Base-by-base conservation (phyloP, 2,888 invertebrate genomes). In the Xylota sylvarum region DNA sequence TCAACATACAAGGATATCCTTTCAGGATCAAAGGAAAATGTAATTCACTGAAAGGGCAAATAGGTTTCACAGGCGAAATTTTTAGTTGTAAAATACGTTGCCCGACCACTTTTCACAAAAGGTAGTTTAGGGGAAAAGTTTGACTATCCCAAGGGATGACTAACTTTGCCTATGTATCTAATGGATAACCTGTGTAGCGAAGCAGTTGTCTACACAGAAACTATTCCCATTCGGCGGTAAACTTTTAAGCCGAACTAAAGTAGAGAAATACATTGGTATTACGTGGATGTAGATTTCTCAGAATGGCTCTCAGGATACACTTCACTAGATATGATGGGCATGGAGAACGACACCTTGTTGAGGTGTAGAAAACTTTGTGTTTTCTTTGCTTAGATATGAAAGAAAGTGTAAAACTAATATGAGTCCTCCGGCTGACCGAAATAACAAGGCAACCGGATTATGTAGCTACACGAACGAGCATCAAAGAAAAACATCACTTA, bases 211-310 rank as follows among this genome's bases (percentile, higher is more conserved):
- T 80, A 67, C 70, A 72, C 60, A 17, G 43, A 46, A 85, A 85
- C 85, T 85, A 72, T 85, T 80, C 85, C 80, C 85, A 48, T 80
- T 76, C 14, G 80, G 85, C 50, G 55, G 76, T 80, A 76, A 85
- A 80, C 69, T 80, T 70, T 85, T 50, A 80, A 85, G 76, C 65
- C 67, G 27, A 69, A 69, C 69, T 50, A n/a, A 58, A 84, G 56
- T 69, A 78, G 56, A 40, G 40, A 67, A 76, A 82, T 64, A 40
- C 69, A 58, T 23, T 23, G 23, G 23, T 79, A 40, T 50, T 30
- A 46, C 58, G 60, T 74, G 60, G 65, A 73, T 79, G 67, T 12
- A 30, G 72, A 55, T 62, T 23, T 46, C 35, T 17, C 27, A 60
- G 40, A 60, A 43, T 14, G 40, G 14, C 40, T 37, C 40, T 19